These are phyloP conservation scores for Pygoscelis adeliae DNA, from an alignment of 2,113 vertebrate species.

Conservation along the genomic window DNA sequence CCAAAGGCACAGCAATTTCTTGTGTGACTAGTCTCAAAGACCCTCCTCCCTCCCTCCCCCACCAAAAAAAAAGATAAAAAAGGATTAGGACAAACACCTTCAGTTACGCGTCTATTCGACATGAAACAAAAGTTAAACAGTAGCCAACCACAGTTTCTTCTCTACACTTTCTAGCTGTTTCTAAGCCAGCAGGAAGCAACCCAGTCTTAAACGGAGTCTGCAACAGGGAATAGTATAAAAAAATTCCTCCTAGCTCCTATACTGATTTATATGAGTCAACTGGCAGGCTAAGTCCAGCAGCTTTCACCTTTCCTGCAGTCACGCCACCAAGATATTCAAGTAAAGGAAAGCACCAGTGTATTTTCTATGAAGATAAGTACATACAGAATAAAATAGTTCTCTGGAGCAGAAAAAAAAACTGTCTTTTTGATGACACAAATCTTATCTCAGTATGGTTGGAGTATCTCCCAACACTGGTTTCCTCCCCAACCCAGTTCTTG, in stretches of 20 bases:
- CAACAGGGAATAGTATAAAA: not conserved
- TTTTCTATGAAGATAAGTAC: not conserved
- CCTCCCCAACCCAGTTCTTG: rapidly evolving
- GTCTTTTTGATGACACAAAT: not conserved
- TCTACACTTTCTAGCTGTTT: not conserved
- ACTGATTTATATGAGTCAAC: not conserved
- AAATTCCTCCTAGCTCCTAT: not conserved
- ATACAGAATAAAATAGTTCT: not conserved
- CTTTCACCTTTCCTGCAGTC: not conserved
- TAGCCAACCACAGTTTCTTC: not conserved
- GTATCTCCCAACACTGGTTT: not conserved
- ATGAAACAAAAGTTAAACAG: not conserved
- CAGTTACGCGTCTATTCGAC: not conserved
- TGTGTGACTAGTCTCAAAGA: not conserved
- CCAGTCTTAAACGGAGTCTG: not conserved
- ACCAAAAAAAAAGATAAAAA: not conserved
- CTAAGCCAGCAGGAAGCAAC: not conserved
- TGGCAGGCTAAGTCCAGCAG: not conserved
- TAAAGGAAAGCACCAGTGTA: not conserved
- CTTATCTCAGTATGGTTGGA: not conserved
- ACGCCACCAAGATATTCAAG: rapidly evolving
- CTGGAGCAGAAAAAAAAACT: rapidly evolving
- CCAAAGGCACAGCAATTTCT: not conserved
- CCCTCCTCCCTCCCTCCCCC: no score
- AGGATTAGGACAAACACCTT: not conserved